A percentile compares a stretch with the other conserved stretches of the same genome.
Conservation (phyloP, 2,113 vertebrate species). For the Hassar affinis region DNA sequence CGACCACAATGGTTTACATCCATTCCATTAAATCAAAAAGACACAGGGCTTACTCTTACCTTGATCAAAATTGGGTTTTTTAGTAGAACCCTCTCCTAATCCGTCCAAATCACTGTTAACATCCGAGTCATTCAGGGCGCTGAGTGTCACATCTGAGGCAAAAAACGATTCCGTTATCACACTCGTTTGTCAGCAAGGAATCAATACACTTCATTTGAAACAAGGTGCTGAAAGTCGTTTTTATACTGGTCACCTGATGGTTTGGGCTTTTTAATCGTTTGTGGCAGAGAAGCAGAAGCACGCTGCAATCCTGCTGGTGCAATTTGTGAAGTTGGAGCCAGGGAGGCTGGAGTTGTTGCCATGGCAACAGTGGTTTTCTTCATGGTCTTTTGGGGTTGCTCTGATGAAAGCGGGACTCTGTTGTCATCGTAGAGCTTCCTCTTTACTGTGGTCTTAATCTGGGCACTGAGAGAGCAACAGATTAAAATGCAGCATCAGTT, state of each 20-base stretch:
- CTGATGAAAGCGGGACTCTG: slow-evolving; percentile 81
- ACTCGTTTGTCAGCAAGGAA: neutral
- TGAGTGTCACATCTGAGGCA: slow-evolving; percentile 82
- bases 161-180: slow-evolving; percentile 2
- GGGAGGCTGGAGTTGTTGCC: slow-evolving; percentile 35
- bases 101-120: slow-evolving; percentile 90
- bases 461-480: slow-evolving; percentile 71
- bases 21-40: neutral
- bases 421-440: slow-evolving; percentile 89
- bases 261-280: slow-evolving; percentile 83
- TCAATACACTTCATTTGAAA: neutral
- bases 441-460: slow-evolving; percentile 89
- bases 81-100: slow-evolving; percentile 80
- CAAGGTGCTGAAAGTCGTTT: neutral
- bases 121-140: slow-evolving; percentile 86
- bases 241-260: slow-evolving; percentile 70
- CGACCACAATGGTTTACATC: too few species aligned
- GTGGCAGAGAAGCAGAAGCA: slow-evolving; percentile 65
- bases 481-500: neutral
- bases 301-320: slow-evolving; percentile 68
- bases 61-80: slow-evolving; percentile 90
- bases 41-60: slow-evolving; percentile 62
- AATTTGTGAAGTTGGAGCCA: slow-evolving; percentile 62
- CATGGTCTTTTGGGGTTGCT: slow-evolving; percentile 80
- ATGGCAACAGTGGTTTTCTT: slow-evolving; percentile 71